Conservation (phyloP, 2,888 invertebrate genomes). For the Stenchaetothrips biformis region DNA sequence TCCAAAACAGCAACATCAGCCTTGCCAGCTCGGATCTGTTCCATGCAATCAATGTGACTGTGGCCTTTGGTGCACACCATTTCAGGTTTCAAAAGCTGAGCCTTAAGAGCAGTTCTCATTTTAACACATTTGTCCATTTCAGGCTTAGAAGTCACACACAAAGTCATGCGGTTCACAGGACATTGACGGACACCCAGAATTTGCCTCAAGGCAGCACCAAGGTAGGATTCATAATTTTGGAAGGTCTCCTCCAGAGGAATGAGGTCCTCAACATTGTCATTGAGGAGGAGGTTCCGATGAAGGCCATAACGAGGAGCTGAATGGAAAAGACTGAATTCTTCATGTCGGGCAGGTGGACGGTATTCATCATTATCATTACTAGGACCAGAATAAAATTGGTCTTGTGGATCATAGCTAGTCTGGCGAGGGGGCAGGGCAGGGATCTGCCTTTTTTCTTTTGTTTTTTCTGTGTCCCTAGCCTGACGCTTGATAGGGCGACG, state of each 20-base stretch:
- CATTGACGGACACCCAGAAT: slow-evolving; percentile 75
- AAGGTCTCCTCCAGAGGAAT: slow-evolving; percentile 62
- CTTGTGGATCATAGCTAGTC: slow-evolving; percentile 28
- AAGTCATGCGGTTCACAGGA: slow-evolving; percentile 74
- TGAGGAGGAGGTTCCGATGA: slow-evolving; percentile 59
- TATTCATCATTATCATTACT: slow-evolving; percentile 34
- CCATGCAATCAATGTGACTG: slow-evolving; percentile 83
- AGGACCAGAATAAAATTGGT: slow-evolving; percentile 32
- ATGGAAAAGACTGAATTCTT: slow-evolving; percentile 68
- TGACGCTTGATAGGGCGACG: not conserved
- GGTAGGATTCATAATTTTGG: slow-evolving; percentile 70
- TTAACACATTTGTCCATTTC: slow-evolving; percentile 88
- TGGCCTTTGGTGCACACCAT: slow-evolving; percentile 76
- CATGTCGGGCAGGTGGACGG: slow-evolving; percentile 40
- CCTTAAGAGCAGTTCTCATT: slow-evolving; percentile 85
- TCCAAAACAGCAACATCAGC: slow-evolving; percentile 89
- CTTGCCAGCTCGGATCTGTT: slow-evolving; percentile 46
- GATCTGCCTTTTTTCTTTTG: not conserved
- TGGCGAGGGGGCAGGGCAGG: not conserved
- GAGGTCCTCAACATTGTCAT: slow-evolving; percentile 71
- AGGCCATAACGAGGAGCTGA: slow-evolving; percentile 63
- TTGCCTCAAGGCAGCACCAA: slow-evolving; percentile 61
- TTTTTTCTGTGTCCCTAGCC: not conserved
- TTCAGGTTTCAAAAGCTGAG: slow-evolving; percentile 77
- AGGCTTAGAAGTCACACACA: slow-evolving; percentile 86